Conservation (phyloP, 2,797 vertebrate species). For the Propithecus perrieri region DNA sequence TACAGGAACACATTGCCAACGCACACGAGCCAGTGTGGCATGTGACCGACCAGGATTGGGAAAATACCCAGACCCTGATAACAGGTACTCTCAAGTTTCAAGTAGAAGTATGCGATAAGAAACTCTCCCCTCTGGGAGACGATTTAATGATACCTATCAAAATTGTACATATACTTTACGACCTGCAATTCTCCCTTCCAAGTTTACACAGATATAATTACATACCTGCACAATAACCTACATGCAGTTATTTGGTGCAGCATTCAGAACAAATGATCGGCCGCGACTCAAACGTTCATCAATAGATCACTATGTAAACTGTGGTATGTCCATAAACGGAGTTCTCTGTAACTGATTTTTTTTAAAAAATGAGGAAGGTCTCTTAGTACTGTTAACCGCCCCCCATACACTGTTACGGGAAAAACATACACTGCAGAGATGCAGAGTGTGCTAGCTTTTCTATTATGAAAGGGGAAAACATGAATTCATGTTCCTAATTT, state of each 20-base stretch:
- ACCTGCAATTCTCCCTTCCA: background rate
- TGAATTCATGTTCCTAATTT: background rate
- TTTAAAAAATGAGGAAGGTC: background rate
- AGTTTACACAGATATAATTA: background rate
- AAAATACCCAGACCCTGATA: background rate
- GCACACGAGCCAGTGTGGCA: background rate
- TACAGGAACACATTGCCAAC: background rate
- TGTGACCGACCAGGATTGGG: background rate
- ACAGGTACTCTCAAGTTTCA: background rate
- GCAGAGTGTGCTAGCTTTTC: background rate
- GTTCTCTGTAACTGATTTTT: background rate
- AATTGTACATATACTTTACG: background rate
- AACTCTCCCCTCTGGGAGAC: background rate
- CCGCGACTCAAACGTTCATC: constrained; percentile 13
- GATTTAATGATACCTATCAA: background rate
- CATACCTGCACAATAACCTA: background rate
- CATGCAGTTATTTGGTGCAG: background rate
- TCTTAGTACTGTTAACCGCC: background rate
- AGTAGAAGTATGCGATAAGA: background rate
- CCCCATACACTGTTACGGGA: background rate
- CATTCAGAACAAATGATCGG: background rate
- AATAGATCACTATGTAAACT: constrained; percentile 53
- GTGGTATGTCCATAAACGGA: constrained; percentile 41
- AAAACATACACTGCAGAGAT: background rate
- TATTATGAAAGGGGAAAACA: background rate